phyloP scores from a whole-genome alignment of 2,797 vertebrate genomes.

The Garrulus glandarius region DNA sequence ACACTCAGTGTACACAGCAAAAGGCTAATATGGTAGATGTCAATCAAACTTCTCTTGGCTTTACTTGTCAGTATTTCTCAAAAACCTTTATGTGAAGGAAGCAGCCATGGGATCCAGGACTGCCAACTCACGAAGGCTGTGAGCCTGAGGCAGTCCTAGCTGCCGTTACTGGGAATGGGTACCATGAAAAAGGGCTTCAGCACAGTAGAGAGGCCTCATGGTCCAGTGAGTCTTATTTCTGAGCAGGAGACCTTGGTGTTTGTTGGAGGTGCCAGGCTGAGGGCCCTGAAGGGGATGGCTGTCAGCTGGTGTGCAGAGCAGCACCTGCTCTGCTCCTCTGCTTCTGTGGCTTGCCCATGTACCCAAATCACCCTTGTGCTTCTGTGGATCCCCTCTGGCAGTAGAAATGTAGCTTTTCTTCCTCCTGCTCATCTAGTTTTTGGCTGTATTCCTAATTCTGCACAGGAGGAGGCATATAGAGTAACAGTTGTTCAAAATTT shows the following conservation, averaged over 20 bases:
- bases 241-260: not conserved
- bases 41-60: not conserved
- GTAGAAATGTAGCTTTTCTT: not conserved
- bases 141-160: not conserved
- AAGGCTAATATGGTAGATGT: not conserved
- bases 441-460: not conserved
- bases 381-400: not conserved
- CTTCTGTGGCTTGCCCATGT: fast-evolving
- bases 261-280: not conserved
- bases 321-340: not conserved
- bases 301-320: not conserved
- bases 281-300: not conserved
- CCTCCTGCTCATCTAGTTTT: not conserved
- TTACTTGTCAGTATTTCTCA: not conserved
- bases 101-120: not conserved
- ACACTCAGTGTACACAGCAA: not conserved
- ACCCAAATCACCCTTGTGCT: not conserved
- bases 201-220: fast-evolving
- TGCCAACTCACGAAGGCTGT: not conserved
- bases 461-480: not conserved
- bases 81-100: not conserved
- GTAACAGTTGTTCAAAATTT: not conserved
- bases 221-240: not conserved
- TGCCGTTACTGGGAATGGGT: not conserved
- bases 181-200: not conserved